Evolutionary conservation across 2,797 vertebrate genomes (phyloP), one percentile per base, ranked within the genome.

Genomic region (Chaunax sp.): DNA sequence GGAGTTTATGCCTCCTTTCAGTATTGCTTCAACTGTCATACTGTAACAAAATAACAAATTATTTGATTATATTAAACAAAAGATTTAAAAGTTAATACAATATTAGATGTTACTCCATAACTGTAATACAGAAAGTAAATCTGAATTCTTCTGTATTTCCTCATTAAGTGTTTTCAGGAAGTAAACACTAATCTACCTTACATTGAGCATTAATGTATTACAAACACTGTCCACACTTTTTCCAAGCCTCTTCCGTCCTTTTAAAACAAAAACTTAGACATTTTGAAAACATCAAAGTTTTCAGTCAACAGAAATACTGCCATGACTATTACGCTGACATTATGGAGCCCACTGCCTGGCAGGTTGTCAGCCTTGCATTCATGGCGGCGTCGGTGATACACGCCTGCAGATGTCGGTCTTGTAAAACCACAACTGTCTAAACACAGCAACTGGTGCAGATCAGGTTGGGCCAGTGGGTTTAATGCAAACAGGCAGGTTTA

Each of bases 391-490:
- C 28, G 28, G 16, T 53, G 56, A 54, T 62, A 37, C 30, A 9
- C 45, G 60, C 56, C 50, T 70, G 57, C 64, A 78, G 60, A 67
- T 76, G 77, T 75, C 3, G 28, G 33, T 72, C 37, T 81, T 51
- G 47, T 75, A 62, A 64, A 78, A 49, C 56, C 35, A 58, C 67
- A 33, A 54, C 64, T 74, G 66, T 75, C 37, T 70, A 37, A 78
- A 71, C 69, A 69, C 57, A 64, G 52, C 47, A 78, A 60, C 60
- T 72, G 78, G 68, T 75, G 73, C 80, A 75, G 64, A 73, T 82
- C 65, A 50, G 75, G 71, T 57, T 56, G 52, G 65, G 66, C 11
- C 49, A 14, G 59, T 23, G 68, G 54, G 75, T 72, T 84, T 69
- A 81, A 63, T 85, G 77, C 68, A 78, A 83, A 77, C 78, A 84